Evolutionary conservation across 2,888 invertebrate genomes (phyloP).

Genomic region (Abrostola triplasia): DNA sequence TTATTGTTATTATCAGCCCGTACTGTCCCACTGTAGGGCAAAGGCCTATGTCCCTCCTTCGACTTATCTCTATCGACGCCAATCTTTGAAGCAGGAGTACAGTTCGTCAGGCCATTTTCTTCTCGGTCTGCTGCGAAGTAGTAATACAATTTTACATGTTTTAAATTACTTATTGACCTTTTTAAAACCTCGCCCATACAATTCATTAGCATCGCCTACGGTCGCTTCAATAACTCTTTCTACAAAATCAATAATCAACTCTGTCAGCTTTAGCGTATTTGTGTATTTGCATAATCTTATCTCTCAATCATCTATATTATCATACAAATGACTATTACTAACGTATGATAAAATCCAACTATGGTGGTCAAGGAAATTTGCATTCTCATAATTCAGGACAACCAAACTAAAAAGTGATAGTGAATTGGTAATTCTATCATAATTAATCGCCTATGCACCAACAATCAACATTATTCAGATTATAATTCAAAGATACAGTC

Average conservation of each 20-base stretch:
- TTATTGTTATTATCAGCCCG: too few species aligned
- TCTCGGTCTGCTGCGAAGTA: too few species aligned
- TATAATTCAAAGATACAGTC: neutral
- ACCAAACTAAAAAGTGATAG: conserved; percentile 16
- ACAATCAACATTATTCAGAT: conserved; percentile 4
- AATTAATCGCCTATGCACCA: conserved; percentile 2
- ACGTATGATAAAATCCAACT: conserved; percentile 18
- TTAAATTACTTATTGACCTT: too few species aligned
- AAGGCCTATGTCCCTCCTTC: too few species aligned
- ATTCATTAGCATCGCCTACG: neutral
- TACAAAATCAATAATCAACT: conserved; percentile 22
- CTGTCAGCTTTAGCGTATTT: conserved; percentile 25
- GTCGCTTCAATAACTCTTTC: conserved; percentile 11
- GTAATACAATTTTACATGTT: too few species aligned
- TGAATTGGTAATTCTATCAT: neutral
- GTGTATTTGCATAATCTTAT: conserved; percentile 33
- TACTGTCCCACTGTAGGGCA: too few species aligned
- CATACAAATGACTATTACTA: conserved; percentile 37
- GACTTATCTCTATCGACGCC: too few species aligned
- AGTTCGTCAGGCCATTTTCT: too few species aligned
- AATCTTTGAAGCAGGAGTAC: too few species aligned
- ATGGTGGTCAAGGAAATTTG: conserved; percentile 31
- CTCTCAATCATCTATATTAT: conserved; percentile 37
- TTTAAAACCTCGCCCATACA: too few species aligned
- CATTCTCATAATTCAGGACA: conserved; percentile 6